Base-by-base conservation (phyloP, 2,797 vertebrate genomes). In the Sebastes paucispinis region DNA sequence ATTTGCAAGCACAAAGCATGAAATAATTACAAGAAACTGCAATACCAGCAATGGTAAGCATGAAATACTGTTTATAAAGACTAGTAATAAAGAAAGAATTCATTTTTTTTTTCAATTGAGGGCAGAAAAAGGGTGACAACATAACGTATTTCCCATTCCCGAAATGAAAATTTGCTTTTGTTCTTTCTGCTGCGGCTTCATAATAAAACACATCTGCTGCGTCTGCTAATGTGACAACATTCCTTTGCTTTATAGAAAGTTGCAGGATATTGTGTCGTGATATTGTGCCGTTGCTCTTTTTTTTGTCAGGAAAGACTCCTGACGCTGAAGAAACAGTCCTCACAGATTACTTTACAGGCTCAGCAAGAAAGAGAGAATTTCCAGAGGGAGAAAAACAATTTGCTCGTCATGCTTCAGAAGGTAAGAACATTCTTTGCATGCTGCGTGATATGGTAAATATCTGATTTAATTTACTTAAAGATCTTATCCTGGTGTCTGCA, bases 301-400 rank as follows among this genome's bases (percentile, higher is more conserved):
- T 22, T 73, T 84, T 62, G 3, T 73, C 73, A 99, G 98, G 98
- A 98, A 91, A 96, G 97, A 90, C 95, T 99, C 78, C 93, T 96
- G 90, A 96, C 96, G 8, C 93, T 99, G 89, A 99, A 98, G 96
- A 98, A 97, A 86, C 98, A 99, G 93, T 97, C 97, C 14, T 89
- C 92, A 24, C 95, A 96, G 93, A 96, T 95, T 36, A 92, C 88
- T 32, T 91, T 94, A 76, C 96, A 96, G 90, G 87, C 95, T 79
- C 95, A 96, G 86, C 93, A 94, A 69, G 96, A 96, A 77, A 93
- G 94, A 80, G 95, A 96, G 43, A 93, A 89, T 78, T 96, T 96
- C 87, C 92, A 96, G 80, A 95, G 93, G 75, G 96, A 96, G 91
- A 96, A 96, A 84, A 95, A 91, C 89, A 96, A 94, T 80, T 80